Evolutionary conservation across 2,888 invertebrate species (phyloP).

Genomic region (Bibio marci): DNA sequence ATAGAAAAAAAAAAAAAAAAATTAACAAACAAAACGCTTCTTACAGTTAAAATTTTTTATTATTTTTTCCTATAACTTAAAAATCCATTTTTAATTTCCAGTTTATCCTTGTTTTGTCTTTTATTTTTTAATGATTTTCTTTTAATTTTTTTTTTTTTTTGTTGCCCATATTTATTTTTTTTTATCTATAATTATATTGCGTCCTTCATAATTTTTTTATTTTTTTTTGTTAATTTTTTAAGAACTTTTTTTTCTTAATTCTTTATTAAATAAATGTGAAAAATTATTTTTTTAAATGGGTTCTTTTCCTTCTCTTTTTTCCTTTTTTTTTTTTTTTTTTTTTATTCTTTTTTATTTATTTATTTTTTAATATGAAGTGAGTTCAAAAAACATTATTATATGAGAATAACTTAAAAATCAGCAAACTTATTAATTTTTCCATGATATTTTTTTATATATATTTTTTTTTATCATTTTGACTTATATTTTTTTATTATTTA

Average conservation of each 20-base stretch:
- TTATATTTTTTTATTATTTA: constrained; percentile 2
- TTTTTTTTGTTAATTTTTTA: constrained; percentile 11
- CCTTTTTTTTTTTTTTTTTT: constrained; percentile 10
- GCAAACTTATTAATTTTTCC: no score
- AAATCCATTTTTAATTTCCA: no score
- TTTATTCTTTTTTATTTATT: constrained; percentile 10
- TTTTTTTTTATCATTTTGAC: no score
- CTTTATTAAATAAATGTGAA: constrained; percentile 29
- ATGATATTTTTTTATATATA: no score
- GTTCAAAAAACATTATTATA: no score
- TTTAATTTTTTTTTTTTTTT: constrained; percentile 15
- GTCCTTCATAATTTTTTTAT: constrained; percentile 10
- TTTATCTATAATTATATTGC: constrained; percentile 16
- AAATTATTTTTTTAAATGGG: constrained; percentile 13
- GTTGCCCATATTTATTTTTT: constrained; percentile 17
- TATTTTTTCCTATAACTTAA: no score
- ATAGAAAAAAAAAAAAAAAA: no score
- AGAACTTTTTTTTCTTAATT: constrained; percentile 10
- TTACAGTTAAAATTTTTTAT: no score
- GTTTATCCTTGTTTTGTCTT: no score
- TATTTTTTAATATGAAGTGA: no score
- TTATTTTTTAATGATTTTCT: constrained; percentile 15
- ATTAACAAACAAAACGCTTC: no score
- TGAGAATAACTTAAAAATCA: no score
- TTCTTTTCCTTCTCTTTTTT: constrained; percentile 4